These are phyloP conservation scores for Acanthurus lineatus DNA, from an alignment of 2,797 vertebrate species.

Conservation along the genomic window DNA sequence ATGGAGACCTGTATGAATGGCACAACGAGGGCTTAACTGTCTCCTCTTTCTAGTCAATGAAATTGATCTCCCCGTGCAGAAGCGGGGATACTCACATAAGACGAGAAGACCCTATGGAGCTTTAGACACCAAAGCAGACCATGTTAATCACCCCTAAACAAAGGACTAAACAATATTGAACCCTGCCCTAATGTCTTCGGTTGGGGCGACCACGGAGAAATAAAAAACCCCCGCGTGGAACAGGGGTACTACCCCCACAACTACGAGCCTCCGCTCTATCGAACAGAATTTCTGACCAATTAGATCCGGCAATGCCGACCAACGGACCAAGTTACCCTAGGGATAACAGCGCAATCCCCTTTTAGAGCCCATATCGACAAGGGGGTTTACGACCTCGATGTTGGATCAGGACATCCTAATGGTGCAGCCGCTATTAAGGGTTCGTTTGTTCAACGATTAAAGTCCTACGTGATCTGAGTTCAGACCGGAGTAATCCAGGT, in stretches of 20 bases:
- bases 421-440: constrained; percentile 72
- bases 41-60: constrained; percentile 70
- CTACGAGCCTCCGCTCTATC: constrained; percentile 54
- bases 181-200: constrained; percentile 53
- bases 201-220: constrained; percentile 79
- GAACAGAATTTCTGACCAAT: constrained; percentile 60
- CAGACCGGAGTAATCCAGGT: constrained; percentile 80
- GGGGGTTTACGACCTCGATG: constrained; percentile 84
- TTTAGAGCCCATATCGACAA: constrained; percentile 78
- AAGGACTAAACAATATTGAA: background rate
- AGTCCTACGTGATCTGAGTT: constrained; percentile 83
- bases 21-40: constrained; percentile 74
- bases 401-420: constrained; percentile 84
- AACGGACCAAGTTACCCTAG: constrained; percentile 50
- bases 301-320: constrained; percentile 69
- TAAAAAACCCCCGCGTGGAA: constrained; percentile 61
- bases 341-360: constrained; percentile 85
- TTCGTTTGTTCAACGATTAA: constrained; percentile 83
- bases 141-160: background rate
- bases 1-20: constrained; percentile 82
- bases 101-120: constrained; percentile 86
- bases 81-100: constrained; percentile 60
- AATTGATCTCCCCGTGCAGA: constrained; percentile 63
- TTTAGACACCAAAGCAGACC: constrained; percentile 57
- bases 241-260: accelerated